Percentiles rank a stretch among this genome's conserved stretches.
These are phyloP conservation scores for Helicoverpa zea DNA, from an alignment of 1,140 invertebrate species.

Conservation along the genomic window DNA sequence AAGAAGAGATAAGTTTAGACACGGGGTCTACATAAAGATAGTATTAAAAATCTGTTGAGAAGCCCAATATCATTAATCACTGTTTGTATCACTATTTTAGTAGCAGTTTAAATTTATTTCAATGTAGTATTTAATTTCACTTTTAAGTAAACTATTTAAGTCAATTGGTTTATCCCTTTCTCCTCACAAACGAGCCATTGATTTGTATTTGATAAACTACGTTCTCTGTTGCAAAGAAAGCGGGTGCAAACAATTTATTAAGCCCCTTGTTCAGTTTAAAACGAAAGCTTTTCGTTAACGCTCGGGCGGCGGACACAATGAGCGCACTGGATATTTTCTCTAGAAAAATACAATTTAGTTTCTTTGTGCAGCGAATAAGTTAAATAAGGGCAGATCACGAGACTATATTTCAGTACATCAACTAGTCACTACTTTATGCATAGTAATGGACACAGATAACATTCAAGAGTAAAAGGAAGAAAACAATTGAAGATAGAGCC, in stretches of 20 bases:
- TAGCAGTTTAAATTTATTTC: no score
- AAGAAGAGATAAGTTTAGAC: no score
- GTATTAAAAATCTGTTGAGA: no score
- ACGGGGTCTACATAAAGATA: no score
- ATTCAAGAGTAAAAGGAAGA: no score
- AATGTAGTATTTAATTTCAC: background rate
- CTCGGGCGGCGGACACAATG: constrained; percentile 41
- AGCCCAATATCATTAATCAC: no score
- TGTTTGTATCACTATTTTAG: no score
- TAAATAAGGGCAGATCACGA: constrained; percentile 35
- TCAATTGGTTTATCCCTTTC: constrained; percentile 9
- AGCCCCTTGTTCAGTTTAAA: constrained; percentile 35
- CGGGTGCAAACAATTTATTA: constrained; percentile 50
- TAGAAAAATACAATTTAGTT: constrained; percentile 50
- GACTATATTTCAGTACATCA: constrained; percentile 1
- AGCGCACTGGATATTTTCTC: constrained; percentile 46
- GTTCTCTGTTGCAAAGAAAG: constrained; percentile 39
- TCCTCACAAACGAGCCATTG: constrained; percentile 2
- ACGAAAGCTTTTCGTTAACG: constrained; percentile 37
- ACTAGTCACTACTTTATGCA: no score
- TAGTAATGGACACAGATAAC: no score
- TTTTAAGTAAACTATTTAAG: background rate
- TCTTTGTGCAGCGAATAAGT: constrained; percentile 48
- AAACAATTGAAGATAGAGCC: no score
- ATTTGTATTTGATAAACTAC: constrained; percentile 28